phyloP scores from a whole-genome alignment of 2,113 vertebrate species.

The Galemys pyrenaicus region DNA sequence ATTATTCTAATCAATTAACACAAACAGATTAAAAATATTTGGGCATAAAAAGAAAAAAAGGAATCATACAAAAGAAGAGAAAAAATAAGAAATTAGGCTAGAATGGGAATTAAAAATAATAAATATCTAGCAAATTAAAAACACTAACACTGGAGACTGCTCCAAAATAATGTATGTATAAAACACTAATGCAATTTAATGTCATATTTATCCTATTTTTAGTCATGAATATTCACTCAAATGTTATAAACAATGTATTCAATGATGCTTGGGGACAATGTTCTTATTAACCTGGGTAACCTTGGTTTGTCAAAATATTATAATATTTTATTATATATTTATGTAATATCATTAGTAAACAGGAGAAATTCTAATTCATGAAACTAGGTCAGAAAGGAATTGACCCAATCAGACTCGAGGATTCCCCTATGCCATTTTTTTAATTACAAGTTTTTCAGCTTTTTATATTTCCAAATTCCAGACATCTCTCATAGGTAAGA shows the following conservation, averaged over 20 bases:
- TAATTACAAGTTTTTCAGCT: slow-evolving; percentile 63
- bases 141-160: neutral
- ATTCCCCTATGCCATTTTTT: slow-evolving; percentile 64
- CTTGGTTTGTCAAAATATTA: slow-evolving; percentile 48
- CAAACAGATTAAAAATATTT: neutral
- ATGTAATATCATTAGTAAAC: slow-evolving; percentile 47
- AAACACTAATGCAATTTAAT: neutral
- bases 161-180: neutral
- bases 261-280: neutral
- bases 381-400: slow-evolving; percentile 69
- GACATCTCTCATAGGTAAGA: neutral
- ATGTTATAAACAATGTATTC: slow-evolving; percentile 11
- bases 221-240: neutral
- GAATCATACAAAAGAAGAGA: neutral
- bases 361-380: slow-evolving; percentile 64
- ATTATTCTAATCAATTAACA: neutral
- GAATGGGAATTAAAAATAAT: neutral
- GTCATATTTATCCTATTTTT: neutral
- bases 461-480: slow-evolving; percentile 30
- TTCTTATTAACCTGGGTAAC: slow-evolving; percentile 60
- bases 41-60: neutral
- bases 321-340: too few relatives aligned
- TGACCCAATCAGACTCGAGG: slow-evolving; percentile 60
- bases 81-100: neutral
- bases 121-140: neutral